Conservation (phyloP, 1,140 invertebrate species). For the Drosophila mayri region DNA sequence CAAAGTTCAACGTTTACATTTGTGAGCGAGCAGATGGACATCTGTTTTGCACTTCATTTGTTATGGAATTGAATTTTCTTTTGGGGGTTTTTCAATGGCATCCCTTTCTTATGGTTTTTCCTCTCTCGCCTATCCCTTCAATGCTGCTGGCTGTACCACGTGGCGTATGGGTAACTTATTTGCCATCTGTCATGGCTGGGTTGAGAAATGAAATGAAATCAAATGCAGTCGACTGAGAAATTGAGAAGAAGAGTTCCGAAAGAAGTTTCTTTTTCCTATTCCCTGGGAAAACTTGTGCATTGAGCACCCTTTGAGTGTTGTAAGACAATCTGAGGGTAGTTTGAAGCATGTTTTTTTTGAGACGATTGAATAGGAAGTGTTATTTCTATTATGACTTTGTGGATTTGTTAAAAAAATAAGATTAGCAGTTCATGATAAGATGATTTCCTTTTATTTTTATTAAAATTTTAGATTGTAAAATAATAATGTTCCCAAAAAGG, state of each 20-base stretch:
- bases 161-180: conserved; percentile 69
- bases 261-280: conserved; percentile 37
- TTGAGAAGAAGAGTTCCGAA: conserved; percentile 50
- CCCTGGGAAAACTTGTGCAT: conserved; percentile 20
- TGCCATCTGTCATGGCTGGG: conserved; percentile 64
- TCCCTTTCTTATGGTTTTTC: background rate
- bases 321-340: conserved; percentile 9
- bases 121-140: background rate
- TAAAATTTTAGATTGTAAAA: too few relatives aligned
- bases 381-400: background rate
- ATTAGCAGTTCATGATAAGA: background rate
- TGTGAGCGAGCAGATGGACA: conserved; percentile 56
- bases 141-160: conserved; percentile 27
- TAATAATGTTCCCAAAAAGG: background rate
- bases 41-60: conserved; percentile 79
- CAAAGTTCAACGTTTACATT: conserved; percentile 24
- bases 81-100: conserved; percentile 34
- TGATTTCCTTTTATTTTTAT: too few relatives aligned
- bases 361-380: background rate
- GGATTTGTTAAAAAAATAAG: background rate
- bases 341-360: conserved; percentile 5
- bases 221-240: conserved; percentile 69
- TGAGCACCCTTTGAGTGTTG: conserved; percentile 27
- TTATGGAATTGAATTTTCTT: conserved; percentile 76
- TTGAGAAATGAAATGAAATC: conserved; percentile 69